Evolutionary conservation across 1,140 invertebrate species (phyloP), one percentile per base, ranked within the genome.

Genomic region (Prorops nasuta): DNA sequence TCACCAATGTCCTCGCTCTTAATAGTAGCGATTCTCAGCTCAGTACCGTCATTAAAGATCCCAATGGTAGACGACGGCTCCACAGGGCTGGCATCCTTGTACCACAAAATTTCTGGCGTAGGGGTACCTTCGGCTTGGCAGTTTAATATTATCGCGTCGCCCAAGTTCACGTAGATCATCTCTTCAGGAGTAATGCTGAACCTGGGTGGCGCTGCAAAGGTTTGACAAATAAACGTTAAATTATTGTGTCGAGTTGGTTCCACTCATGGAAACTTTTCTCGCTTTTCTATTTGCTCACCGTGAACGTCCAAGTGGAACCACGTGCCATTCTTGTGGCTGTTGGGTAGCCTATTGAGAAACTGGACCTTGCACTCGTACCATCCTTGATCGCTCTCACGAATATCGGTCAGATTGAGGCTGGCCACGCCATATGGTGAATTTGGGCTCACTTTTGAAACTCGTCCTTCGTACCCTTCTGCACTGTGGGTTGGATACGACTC

Each of bases 291-390:
- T 1, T 46, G 76, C 80, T 80, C 67, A 87, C 85, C 84, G 80
- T 96, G 93, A 68, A 97, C 94, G 79, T 95, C 92, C 67, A 98
- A 84, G 78, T 96, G 92, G 77, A 96, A 94, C 93, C 93, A 96
- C 65, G 93, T 96, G 57, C 93, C 93, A 83, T 96, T 89, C 81
- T 92, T 88, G 80, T 88, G 83, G 69, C 85, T 86, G 76, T 90
- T 91, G 54, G 92, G 92, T 56, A 90, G 90, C 51, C 93, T 87
- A 77, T 96, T 95, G 76, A 96, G 87, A 81, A 96, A 96, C 70
- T 93, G 90, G 69, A 96, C 91, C 79, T 93, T 94, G 79, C 94
- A 98, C 77, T 95, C 91, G 81, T 97, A 98, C 94, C 93, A 96
- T 66, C 94, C 94, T 78, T 96, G 91, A 81, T 98, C 94, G 62